Conservation (phyloP, 2,113 vertebrate species). For the Pao palembangensis region DNA sequence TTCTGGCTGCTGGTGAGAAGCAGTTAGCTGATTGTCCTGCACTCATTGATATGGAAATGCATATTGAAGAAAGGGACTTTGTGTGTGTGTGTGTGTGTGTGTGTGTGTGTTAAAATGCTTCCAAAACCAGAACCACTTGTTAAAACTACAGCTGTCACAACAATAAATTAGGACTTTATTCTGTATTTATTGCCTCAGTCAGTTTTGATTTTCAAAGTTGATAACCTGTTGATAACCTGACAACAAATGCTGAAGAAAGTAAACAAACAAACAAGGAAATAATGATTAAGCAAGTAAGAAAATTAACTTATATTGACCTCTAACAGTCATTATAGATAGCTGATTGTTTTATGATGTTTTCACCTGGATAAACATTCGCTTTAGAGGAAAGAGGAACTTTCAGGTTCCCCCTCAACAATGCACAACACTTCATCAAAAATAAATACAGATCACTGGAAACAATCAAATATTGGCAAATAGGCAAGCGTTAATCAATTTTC, state of each 20-base stretch:
- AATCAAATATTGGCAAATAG: background rate
- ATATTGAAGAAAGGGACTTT: conserved; percentile 12
- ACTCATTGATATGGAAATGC: conserved; percentile 59
- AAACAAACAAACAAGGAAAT: too few species aligned
- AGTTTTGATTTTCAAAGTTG: too few species aligned
- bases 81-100: background rate
- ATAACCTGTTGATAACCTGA: too few species aligned
- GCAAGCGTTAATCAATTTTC: background rate
- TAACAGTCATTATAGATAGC: too few species aligned
- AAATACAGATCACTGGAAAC: background rate
- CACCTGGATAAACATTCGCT: too few species aligned
- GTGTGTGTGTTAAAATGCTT: background rate
- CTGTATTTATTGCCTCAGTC: too few species aligned
- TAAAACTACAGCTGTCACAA: too few species aligned
- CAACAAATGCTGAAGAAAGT: too few species aligned
- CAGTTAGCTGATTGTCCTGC: conserved; percentile 36
- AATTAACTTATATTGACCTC: too few species aligned
- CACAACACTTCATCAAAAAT: background rate
- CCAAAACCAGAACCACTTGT: background rate
- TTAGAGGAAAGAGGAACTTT: background rate
- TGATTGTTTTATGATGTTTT: too few species aligned
- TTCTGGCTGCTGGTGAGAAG: conserved; percentile 32
- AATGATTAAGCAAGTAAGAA: too few species aligned
- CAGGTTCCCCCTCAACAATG: background rate
- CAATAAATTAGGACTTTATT: too few species aligned